These are phyloP conservation scores for Perdita meconis DNA, from an alignment of 2,888 invertebrate genomes.

Conservation along the genomic window DNA sequence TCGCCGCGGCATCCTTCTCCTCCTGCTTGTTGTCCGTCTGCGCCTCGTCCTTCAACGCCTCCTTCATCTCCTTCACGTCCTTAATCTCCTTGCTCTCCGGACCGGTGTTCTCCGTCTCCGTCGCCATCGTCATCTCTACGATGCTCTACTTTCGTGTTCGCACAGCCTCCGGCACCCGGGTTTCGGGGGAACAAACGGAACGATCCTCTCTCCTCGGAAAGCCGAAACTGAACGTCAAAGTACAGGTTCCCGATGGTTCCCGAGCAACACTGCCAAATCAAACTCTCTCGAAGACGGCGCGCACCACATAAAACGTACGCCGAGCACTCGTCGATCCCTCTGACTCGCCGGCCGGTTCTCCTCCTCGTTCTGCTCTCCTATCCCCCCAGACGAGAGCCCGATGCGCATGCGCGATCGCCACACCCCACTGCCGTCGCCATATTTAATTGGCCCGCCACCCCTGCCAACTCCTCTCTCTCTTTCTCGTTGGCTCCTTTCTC, in stretches of 20 bases:
- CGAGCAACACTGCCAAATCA: slow-evolving; percentile 50
- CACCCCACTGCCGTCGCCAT: slow-evolving; percentile 80
- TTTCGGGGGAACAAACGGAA: slow-evolving; percentile 21
- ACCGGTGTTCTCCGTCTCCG: slow-evolving; percentile 89
- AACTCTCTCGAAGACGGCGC: slow-evolving; percentile 60
- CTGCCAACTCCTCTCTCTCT: slow-evolving; percentile 47
- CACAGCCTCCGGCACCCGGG: slow-evolving; percentile 40
- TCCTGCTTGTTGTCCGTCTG: slow-evolving; percentile 81
- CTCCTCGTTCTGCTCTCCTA: slow-evolving; percentile 56
- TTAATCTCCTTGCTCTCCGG: slow-evolving; percentile 87
- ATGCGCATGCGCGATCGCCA: slow-evolving; percentile 79
- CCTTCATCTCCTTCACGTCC: slow-evolving; percentile 86
- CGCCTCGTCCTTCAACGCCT: slow-evolving; percentile 84
- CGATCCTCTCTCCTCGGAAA: slow-evolving; percentile 9
- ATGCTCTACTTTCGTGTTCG: not conserved
- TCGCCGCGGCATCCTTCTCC: slow-evolving; percentile 81
- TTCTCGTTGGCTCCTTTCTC: slow-evolving; percentile 17
- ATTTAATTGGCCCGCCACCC: slow-evolving; percentile 77
- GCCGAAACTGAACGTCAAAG: slow-evolving; percentile 31
- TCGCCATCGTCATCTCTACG: slow-evolving; percentile 90
- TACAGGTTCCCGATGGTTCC: slow-evolving; percentile 41
- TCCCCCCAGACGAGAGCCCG: slow-evolving; percentile 34
- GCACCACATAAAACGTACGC: slow-evolving; percentile 69
- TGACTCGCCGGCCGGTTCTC: slow-evolving; percentile 73
- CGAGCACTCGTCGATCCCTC: slow-evolving; percentile 67